Percentiles rank a stretch among this genome's conserved stretches.
phyloP scores from a whole-genome alignment of 2,113 vertebrate genomes.

The Aegotheles bennettii region DNA sequence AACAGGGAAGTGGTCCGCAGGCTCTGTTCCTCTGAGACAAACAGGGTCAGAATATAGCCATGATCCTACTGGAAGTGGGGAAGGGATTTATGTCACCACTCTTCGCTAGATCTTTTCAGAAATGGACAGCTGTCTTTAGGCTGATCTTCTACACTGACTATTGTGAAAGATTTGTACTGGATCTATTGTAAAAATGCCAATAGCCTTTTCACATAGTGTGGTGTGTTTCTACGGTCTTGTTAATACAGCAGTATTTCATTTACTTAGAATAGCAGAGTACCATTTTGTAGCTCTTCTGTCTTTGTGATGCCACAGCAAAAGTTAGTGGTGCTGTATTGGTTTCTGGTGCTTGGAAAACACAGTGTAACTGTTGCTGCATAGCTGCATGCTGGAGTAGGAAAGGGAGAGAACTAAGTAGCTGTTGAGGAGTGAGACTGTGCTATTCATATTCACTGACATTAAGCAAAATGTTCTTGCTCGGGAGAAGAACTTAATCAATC shows the following conservation, averaged over 20 bases:
- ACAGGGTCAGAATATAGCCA: fast-evolving
- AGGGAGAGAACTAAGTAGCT: not conserved
- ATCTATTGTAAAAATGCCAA: not conserved
- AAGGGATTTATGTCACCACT: not conserved
- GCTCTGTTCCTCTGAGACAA: not conserved
- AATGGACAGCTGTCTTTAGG: not conserved
- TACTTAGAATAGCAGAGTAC: not conserved
- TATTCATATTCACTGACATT: constrained; percentile 38
- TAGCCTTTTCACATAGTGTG: not conserved
- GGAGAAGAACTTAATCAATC: constrained; percentile 63
- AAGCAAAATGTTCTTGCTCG: constrained; percentile 23
- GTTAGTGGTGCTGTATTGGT: not conserved
- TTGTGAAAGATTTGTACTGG: not conserved
- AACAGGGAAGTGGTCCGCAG: not conserved
- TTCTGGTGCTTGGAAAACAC: not conserved
- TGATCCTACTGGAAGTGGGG: not conserved
- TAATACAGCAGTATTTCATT: not conserved
- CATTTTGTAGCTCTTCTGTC: not conserved
- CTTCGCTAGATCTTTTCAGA: not conserved
- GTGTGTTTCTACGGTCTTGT: not conserved
- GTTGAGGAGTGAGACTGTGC: not conserved
- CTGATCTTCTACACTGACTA: not conserved
- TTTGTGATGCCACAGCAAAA: not conserved
- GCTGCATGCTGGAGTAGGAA: not conserved
- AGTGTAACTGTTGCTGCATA: not conserved